Base-by-base conservation (phyloP, 2,113 vertebrate species). In the Phrynocephalus versicolor region DNA sequence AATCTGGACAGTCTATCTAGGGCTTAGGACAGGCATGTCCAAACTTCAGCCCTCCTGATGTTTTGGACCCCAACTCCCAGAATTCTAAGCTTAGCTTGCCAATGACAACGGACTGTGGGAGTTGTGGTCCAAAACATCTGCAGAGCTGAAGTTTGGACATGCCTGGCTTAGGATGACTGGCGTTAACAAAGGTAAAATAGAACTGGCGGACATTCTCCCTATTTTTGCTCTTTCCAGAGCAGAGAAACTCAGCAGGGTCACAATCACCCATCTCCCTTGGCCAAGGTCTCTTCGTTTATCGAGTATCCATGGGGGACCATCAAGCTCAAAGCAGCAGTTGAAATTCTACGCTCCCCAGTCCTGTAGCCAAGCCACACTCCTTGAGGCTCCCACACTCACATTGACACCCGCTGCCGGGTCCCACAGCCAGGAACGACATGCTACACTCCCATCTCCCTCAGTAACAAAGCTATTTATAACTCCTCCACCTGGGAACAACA, bases 381-480 rank as follows among this genome's bases (percentile, higher is more conserved):
- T 57, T 83, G 33, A 57, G 23, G 13, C 16, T 30, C 21, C 69
- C 5, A 33, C 6, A 19, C 6, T 64, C 60, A 8, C 18, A 62
- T 35, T 83, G 41, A 14, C 25, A 72, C 15, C 27, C 2, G 41
- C 2, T 65, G 60, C 2, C 27, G 33, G 75, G 45, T 83, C 75
- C 27, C 85, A 65, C 80, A 80, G 80, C 51, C 70, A 87, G 51
- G n/a, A 3, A 78, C 23, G 55, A 60, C 82, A 88, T 33, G n/a
- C 72, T 83, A 65, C 75, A 25, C 33, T 35, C 21, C 62, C 76
- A 84, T 85, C 79, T 33, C 70, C 78, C 79, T 30, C 64, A 88
- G 89, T 88, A 89, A 93, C 92, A 14, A 9, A 39, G 83, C 90
- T 95, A 95, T 95, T 94, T 95, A 93, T 93, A 94, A 75, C 82